A percentile compares a stretch with the other conserved stretches of the same genome.
Evolutionary conservation across 2,113 vertebrate genomes (phyloP).

Genomic region (Cheirogaleus medius): DNA sequence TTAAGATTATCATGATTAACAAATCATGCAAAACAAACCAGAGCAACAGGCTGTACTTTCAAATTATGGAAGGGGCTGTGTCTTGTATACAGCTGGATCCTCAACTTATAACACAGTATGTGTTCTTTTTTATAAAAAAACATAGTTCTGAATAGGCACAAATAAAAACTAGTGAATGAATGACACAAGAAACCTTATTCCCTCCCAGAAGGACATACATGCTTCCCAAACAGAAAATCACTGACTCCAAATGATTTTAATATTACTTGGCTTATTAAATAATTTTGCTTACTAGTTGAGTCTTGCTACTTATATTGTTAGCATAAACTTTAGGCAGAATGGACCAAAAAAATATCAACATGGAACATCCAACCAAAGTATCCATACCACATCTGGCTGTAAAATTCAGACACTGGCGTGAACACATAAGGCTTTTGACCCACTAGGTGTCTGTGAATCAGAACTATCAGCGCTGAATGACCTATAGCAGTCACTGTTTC

Average conservation of each 20-base stretch:
- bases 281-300: not conserved
- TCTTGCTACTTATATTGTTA: not conserved
- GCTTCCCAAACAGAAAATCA: not conserved
- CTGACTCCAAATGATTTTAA: not conserved
- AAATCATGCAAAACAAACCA: not conserved
- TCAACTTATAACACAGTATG: not conserved
- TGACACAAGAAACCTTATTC: not conserved
- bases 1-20: not conserved
- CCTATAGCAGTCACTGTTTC: not conserved
- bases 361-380: slow-evolving; percentile 18
- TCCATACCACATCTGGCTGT: not conserved
- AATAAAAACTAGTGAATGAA: not conserved
- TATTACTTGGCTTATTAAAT: not conserved
- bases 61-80: not conserved
- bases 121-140: not conserved
- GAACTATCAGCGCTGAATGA: not conserved
- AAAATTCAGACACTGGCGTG: not conserved
- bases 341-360: not conserved
- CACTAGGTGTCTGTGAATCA: not conserved
- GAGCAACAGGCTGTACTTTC: not conserved
- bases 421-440: not conserved
- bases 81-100: not conserved
- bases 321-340: slow-evolving; percentile 13
- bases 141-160: not conserved
- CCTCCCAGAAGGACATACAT: not conserved